These are phyloP conservation scores for Prunella strophiata DNA, from an alignment of 2,797 vertebrate genomes.

Conservation along the genomic window DNA sequence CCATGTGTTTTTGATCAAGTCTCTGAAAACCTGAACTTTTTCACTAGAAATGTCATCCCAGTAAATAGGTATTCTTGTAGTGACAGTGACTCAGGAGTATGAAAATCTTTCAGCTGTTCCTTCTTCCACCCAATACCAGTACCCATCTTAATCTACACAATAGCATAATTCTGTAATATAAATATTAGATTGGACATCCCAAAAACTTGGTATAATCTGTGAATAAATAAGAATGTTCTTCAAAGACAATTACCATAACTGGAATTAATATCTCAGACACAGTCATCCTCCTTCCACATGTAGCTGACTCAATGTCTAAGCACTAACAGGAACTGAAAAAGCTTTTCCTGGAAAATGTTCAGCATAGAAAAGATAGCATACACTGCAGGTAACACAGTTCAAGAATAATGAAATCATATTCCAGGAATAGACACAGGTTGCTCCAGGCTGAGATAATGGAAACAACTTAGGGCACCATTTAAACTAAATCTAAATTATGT, in stretches of 20 bases:
- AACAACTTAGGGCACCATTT: slow-evolving; percentile 22
- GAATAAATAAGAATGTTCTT: neutral
- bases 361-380: neutral
- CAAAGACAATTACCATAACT: neutral
- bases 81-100: neutral
- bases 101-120: neutral
- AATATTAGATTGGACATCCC: neutral
- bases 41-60: neutral
- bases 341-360: neutral
- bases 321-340: neutral
- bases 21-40: neutral
- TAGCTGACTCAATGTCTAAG: neutral
- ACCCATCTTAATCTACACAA: neutral
- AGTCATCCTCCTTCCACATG: neutral
- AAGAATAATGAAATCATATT: slow-evolving; percentile 30
- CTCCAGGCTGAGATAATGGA: slow-evolving; percentile 26
- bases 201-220: neutral
- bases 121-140: neutral
- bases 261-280: neutral
- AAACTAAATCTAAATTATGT: slow-evolving; percentile 41
- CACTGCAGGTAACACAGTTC: neutral
- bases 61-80: neutral
- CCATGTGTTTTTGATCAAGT: neutral
- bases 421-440: slow-evolving; percentile 30
- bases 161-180: neutral